Base-by-base conservation (phyloP, 1,140 invertebrate genomes). In the Heliconius eleuchia region DNA sequence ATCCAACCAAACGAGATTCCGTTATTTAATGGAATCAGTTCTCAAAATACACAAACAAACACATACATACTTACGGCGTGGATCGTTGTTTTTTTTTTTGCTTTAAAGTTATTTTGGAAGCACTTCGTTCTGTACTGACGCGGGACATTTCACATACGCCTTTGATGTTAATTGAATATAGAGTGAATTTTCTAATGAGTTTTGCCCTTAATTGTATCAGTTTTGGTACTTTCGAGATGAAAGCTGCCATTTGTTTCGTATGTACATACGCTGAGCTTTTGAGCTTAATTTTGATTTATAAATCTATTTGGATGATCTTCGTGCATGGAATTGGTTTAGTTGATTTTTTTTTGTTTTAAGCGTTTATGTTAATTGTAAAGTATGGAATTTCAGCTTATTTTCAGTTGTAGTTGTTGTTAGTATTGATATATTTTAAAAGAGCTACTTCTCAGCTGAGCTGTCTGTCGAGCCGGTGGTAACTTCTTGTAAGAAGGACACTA, bases 81-180 rank as follows among this genome's bases (percentile, higher is more conserved):
- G 16, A 55, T 55, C 55, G 76, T 80, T 76, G 76, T 77, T 77
- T 80, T 80, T 73, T 73, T 60, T 60, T 52, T 19, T 46, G 57
- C 60, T 60, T 52, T 27, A 27, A n/a, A 27, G 57, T 75, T 85
- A 85, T 85, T 81, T 81, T 77, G 71, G 75, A 39, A 80, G 82
- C 79, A 78, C 79, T 83, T 80, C 73, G 60, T 23, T 52, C 60
- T 23, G 60, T 66, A 66, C 82, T 80, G 85, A 87, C 80, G 83
- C 80, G 85, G 82, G 73, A 77, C 85, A 84, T 85, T 86, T 85
- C 80, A 83, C 82, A 77, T 71, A 78, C 70, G 50, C 78, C 85
- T 87, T 87, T 87, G 85, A 87, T 84, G 80, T 81, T 85, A 83
- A 81, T 81, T 82, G 73, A 83, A 83, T 76, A 77, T 66, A 78